A percentile compares a stretch with the other conserved stretches of the same genome.
Conservation (phyloP, 2,113 vertebrate genomes). For the Nesoenas mayeri region DNA sequence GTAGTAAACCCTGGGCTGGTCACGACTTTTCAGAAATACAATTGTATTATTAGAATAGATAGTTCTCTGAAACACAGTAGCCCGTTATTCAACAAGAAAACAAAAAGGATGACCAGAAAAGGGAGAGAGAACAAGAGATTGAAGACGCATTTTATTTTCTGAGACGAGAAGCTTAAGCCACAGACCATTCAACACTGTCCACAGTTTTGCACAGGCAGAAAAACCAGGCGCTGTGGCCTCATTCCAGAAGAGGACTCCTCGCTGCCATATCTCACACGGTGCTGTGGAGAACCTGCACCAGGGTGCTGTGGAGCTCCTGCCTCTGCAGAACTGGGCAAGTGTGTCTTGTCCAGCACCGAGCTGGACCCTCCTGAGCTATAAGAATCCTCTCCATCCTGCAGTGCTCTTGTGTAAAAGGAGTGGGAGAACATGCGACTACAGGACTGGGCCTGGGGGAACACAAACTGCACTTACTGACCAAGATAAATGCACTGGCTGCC, state of each 20-base stretch:
- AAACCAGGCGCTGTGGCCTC: too few relatives aligned
- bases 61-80: background rate
- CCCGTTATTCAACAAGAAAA: background rate
- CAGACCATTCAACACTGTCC: background rate
- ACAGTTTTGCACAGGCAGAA: background rate
- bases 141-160: background rate
- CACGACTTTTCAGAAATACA: background rate
- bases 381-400: background rate
- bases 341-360: background rate
- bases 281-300: background rate
- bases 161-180: background rate
- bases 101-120: background rate
- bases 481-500: background rate
- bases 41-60: background rate
- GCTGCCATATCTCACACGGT: rapidly evolving
- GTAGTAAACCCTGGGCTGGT: background rate
- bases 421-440: background rate
- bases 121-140: too few relatives aligned
- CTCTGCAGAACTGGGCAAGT: background rate
- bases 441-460: background rate
- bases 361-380: background rate
- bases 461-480: background rate
- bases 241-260: background rate
- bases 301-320: background rate
- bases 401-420: background rate